Conservation (phyloP, 2,888 invertebrate genomes). For the Palloptera scutellata region DNA sequence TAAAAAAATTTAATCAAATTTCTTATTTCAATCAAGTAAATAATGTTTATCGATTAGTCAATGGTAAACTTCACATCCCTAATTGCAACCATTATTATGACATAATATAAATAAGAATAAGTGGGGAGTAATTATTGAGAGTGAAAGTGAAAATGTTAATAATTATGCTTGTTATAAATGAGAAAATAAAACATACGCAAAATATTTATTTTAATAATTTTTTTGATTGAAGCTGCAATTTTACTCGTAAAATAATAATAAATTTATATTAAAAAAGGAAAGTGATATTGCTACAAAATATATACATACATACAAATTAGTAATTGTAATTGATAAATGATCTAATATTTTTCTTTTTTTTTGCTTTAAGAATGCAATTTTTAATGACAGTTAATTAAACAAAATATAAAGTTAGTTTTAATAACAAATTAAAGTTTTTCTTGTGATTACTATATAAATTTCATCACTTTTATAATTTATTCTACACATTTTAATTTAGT, state of each 20-base stretch:
- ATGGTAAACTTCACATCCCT: too few relatives aligned
- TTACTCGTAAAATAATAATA: not conserved
- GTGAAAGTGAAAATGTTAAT: too few relatives aligned
- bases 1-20: too few relatives aligned
- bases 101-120: not conserved
- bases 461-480: too few relatives aligned
- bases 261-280: not conserved
- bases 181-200: too few relatives aligned
- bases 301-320: not conserved
- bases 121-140: too few relatives aligned
- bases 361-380: not conserved
- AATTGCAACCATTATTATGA: not conserved
- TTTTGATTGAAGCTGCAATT: not conserved
- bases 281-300: not conserved
- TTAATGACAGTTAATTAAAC: not conserved
- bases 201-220: not conserved
- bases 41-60: too few relatives aligned
- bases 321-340: not conserved
- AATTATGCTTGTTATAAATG: too few relatives aligned
- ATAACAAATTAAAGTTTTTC: too few relatives aligned
- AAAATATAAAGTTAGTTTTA: not conserved
- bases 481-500: too few relatives aligned
- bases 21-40: too few relatives aligned
- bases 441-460: too few relatives aligned
- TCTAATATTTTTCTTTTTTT: not conserved